Percentiles rank a stretch among this genome's conserved stretches.
phyloP scores from a whole-genome alignment of 1,140 invertebrate species.

The Drosophila jambulina region DNA sequence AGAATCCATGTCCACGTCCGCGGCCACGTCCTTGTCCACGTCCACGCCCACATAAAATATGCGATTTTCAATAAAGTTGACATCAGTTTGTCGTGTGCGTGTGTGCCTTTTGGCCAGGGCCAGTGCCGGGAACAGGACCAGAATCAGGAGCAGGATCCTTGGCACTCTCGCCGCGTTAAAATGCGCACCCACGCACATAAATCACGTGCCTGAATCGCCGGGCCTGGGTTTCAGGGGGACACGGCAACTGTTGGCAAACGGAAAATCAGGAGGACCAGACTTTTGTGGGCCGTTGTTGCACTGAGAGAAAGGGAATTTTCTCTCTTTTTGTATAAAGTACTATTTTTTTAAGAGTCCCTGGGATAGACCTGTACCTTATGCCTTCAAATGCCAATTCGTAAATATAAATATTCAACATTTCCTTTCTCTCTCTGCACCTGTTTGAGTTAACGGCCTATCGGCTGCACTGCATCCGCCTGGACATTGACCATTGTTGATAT shows the following conservation, averaged over 20 bases:
- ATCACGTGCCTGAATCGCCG: conserved; percentile 78
- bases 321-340: not conserved
- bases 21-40: conserved; percentile 1
- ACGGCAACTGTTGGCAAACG: conserved; percentile 63
- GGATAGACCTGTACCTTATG: not conserved
- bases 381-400: not conserved
- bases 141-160: conserved; percentile 20
- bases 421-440: conserved; percentile 11
- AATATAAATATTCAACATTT: not conserved
- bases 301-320: not conserved
- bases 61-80: conserved; percentile 80
- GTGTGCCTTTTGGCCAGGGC: conserved; percentile 22
- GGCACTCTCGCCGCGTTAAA: conserved; percentile 63
- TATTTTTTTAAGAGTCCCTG: not conserved
- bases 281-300: conserved; percentile 5
- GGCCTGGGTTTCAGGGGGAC: conserved; percentile 9
- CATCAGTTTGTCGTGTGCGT: conserved; percentile 44
- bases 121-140: conserved; percentile 2
- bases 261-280: conserved; percentile 66
- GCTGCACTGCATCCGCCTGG: conserved; percentile 75
- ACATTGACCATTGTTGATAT: conserved; percentile 68
- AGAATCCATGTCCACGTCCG: conserved; percentile 24
- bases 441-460: conserved; percentile 73
- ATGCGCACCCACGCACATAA: conserved; percentile 80
- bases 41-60: conserved; percentile 71